Conservation (phyloP, 2,113 vertebrate species). For the Pteruthius melanotis region DNA sequence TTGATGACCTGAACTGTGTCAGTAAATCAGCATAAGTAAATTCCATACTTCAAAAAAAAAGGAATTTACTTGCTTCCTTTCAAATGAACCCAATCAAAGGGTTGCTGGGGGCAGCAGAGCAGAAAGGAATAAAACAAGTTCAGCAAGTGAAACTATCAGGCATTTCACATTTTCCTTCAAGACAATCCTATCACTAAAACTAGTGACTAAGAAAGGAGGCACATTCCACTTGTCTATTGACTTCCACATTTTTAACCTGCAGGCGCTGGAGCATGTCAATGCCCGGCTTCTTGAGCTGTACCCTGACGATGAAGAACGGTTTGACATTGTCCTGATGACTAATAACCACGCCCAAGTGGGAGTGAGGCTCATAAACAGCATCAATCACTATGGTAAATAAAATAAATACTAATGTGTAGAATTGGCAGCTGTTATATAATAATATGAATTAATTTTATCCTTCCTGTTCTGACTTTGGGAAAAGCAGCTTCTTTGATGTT, state of each 20-base stretch:
- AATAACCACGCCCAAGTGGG: constrained; percentile 97
- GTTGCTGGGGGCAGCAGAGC: background rate
- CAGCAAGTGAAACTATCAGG: background rate
- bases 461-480: background rate
- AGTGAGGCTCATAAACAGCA: constrained; percentile 96
- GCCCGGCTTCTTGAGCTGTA: constrained; percentile 84
- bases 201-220: background rate
- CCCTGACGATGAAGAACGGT: constrained; percentile 89
- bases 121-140: background rate
- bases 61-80: background rate
- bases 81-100: background rate
- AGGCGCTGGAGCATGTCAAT: constrained; percentile 87
- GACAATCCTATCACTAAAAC: background rate
- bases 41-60: background rate
- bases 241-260: background rate
- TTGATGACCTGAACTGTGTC: background rate
- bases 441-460: constrained; percentile 22
- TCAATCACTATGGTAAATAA: constrained; percentile 92
- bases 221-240: background rate
- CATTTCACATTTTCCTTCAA: background rate
- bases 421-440: background rate
- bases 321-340: constrained; percentile 97
- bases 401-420: constrained; percentile 40
- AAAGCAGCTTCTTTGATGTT: constrained; percentile 44
- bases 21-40: background rate